Evolutionary conservation across 2,888 invertebrate genomes (phyloP).

Genomic region (Gari tellinella): DNA sequence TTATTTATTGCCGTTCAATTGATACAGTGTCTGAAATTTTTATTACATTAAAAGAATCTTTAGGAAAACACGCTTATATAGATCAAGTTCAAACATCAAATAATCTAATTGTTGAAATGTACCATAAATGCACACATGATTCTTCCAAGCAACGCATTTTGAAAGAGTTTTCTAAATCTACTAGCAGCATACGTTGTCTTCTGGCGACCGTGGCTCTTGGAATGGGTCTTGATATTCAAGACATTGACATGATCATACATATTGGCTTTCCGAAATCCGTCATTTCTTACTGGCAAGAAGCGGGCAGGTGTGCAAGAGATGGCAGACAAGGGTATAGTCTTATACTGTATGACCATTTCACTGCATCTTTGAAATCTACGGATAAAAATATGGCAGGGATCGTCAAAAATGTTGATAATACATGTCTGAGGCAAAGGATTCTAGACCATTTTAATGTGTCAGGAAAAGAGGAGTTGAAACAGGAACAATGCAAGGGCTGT

Average conservation of each 20-base stretch:
- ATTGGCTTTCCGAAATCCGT: conserved; percentile 47
- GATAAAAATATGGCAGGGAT: conserved; percentile 23
- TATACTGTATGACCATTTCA: conserved; percentile 33
- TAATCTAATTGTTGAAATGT: conserved; percentile 55
- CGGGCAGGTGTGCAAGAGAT: conserved; percentile 45
- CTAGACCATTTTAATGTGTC: background rate
- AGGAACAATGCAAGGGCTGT: too few species aligned
- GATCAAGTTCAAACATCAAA: conserved; percentile 24
- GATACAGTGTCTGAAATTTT: conserved; percentile 50
- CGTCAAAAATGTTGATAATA: conserved; percentile 2
- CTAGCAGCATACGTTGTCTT: conserved; percentile 35
- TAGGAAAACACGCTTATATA: conserved; percentile 36
- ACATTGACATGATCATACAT: conserved; percentile 34
- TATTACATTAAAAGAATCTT: conserved; percentile 30
- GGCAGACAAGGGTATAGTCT: conserved; percentile 24
- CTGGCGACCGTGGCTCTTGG: conserved; percentile 51
- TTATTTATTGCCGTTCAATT: conserved; percentile 53
- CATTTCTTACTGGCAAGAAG: conserved; percentile 50
- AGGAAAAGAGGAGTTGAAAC: too few species aligned
- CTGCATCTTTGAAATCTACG: conserved; percentile 35
- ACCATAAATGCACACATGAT: conserved; percentile 45
- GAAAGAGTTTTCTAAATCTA: conserved; percentile 16
- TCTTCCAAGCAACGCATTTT: conserved; percentile 44
- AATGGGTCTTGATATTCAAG: conserved; percentile 54
- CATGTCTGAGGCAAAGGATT: conserved; percentile 13